Base-by-base conservation (phyloP, 1,140 invertebrate genomes). In the Pectinophora gossypiella region DNA sequence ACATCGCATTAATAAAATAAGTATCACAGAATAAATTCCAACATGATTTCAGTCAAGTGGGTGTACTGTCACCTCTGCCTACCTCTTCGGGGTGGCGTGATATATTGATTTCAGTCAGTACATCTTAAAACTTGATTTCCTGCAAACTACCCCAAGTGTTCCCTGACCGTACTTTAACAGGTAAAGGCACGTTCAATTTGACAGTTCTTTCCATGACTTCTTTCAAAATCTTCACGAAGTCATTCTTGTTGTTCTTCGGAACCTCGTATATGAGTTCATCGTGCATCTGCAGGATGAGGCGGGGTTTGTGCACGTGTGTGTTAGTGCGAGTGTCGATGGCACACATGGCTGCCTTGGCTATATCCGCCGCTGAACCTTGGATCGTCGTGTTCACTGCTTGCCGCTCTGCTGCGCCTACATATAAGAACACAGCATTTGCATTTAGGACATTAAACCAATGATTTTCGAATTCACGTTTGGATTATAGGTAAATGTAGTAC, bases 251-350 rank as follows among this genome's bases (percentile, higher is more conserved):
- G 10, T 86, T 72, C 56, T 87, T 61, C 13, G 89, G 85, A 53
- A 98, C 96, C 90, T 99, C 97, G 72, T 95, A 99, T 19, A 99
- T 92, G 0, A 99, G 89, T 90, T 99, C 98, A 88, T 99, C 98
- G 75, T 99, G 98, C 57, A 99, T 88, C 76, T 99, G 96, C 27
- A 99, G 86, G 2, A 99, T 91, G 15, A 98, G 88, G 56, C 90
- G 91, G 0, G 91, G 74, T 73, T 89, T 69, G 56, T 77, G 52
- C 54, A 43, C 63, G 50, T 72, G 68, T 27, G 65, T 12, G 48
- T 93, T 75, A 67, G 88, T 87, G 46, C 89, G 66, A 23, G 95
- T 92, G 60, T 98, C 93, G 65, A 98, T 93, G 42, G 89, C 86
- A 20, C 96, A 89, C 93, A 99, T 97, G 0, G 97, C 96, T 21